Base-by-base conservation (phyloP, 2,888 invertebrate species). In the Ophion ventricosus region DNA sequence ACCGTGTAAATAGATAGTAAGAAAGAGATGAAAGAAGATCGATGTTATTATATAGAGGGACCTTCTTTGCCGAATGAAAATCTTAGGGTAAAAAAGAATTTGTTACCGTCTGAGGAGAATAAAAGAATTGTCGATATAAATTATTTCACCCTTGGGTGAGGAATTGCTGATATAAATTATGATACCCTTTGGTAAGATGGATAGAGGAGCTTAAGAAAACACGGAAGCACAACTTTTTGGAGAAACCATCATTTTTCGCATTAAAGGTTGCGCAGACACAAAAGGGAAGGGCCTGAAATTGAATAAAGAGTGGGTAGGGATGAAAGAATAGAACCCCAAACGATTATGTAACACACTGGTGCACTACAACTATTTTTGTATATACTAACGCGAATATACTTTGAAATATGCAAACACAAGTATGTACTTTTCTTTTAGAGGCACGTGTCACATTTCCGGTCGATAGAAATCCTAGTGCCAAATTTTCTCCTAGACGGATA, bases 1-100 rank as follows among this genome's bases (percentile, higher is more conserved):
- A 66, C 59, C 54, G 23, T 66, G 54, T 78, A 73, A 61, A 74
- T 57, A 64, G 54, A 75, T 75, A 69, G 49, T 4, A 63, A 76
- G 29, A 10, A 26, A 57, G 43, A 20, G 11, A 29, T 1, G 11
- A 29, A 23, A 64, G 8, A 49, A 74, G 64, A 49, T 64, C n/a
- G 40, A 69, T 78, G 4, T 23, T 29, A 70, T 23, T 29, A 70
- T 43, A 70, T 49, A 26, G 69, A 17, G 29, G 14, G 43, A 40
- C 23, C 26, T 23, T 26, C 23, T 11, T 64, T n/a, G 49, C 23
- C n/a, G 25, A 57, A 26, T 8, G 5, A 56, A 61, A 74, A 61
- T 74, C 61, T 74, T 49, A 23, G 23, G 63, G 23, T 7, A 14
- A 56, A 64, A 56, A 49, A 75, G 29, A 20, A 69, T 26, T 72